These are phyloP conservation scores for Eupithecia exiguata DNA, from an alignment of 2,888 invertebrate genomes.

Conservation along the genomic window DNA sequence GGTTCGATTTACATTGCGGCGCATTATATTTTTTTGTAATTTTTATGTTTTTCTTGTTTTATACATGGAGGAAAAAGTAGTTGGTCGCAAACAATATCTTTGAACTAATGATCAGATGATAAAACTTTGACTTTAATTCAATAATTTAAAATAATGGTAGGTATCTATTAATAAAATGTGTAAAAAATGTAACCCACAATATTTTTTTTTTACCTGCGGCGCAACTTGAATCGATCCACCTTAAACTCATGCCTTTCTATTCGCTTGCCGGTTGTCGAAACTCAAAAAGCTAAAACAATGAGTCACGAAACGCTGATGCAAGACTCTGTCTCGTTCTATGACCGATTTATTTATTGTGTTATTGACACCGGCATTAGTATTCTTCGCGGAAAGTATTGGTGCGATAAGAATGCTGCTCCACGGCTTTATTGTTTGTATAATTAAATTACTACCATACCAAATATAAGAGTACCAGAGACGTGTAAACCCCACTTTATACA, in stretches of 20 bases:
- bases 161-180: background rate
- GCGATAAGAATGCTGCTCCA: constrained; percentile 37
- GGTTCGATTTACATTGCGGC: background rate
- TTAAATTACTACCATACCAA: no score
- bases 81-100: no score
- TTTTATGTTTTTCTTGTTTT: no score
- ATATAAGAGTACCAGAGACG: no score
- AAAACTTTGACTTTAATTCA: no score
- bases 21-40: background rate
- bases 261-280: constrained; percentile 32
- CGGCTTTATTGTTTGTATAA: constrained; percentile 2
- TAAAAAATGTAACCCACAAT: background rate
- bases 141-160: no score
- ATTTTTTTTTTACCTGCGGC: background rate
- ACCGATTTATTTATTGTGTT: constrained; percentile 41
- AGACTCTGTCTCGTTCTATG: constrained; percentile 23
- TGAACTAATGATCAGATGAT: no score
- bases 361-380: constrained; percentile 45
- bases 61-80: no score
- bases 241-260: constrained; percentile 39
- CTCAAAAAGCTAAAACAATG: constrained; percentile 27
- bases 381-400: constrained; percentile 34
- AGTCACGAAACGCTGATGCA: constrained; percentile 34
- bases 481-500: no score
- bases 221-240: constrained; percentile 24